Evolutionary conservation across 2,888 invertebrate genomes (phyloP).

Genomic region (Nycteola revayana): DNA sequence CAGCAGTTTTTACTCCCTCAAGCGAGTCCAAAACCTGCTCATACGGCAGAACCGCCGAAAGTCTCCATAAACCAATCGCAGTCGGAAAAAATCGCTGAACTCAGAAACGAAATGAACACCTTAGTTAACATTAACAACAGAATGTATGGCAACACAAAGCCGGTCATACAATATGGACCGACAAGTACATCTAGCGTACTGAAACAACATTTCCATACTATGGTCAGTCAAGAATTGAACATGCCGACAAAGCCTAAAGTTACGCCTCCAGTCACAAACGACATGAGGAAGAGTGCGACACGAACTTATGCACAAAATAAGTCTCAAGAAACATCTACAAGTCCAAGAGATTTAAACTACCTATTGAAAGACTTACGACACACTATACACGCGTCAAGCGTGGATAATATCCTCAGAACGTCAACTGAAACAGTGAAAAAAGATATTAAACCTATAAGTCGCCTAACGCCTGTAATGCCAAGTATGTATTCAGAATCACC

Average conservation of each 20-base stretch:
- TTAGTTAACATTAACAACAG: conserved; percentile 22
- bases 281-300: too few species aligned
- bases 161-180: conserved; percentile 30
- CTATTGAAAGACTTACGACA: conserved; percentile 54
- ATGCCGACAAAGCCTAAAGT: not conserved
- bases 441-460: conserved; percentile 33
- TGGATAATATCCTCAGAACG: conserved; percentile 13
- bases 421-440: conserved; percentile 19
- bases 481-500: conserved; percentile 29
- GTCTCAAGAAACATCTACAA: not conserved
- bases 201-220: too few species aligned
- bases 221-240: too few species aligned
- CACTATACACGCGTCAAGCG: conserved; percentile 45
- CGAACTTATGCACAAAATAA: too few species aligned
- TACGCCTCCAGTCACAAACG: not conserved
- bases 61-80: conserved; percentile 46
- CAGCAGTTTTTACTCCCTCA: conserved; percentile 12
- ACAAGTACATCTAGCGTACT: conserved; percentile 1
- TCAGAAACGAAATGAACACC: conserved; percentile 34
- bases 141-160: conserved; percentile 18
- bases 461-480: conserved; percentile 33
- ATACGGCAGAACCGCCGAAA: conserved; percentile 43
- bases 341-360: not conserved
- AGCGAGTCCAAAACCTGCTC: conserved; percentile 34
- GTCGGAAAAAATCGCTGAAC: conserved; percentile 31